Conservation (phyloP, 2,113 vertebrate species). For the Thymallus thymallus region DNA sequence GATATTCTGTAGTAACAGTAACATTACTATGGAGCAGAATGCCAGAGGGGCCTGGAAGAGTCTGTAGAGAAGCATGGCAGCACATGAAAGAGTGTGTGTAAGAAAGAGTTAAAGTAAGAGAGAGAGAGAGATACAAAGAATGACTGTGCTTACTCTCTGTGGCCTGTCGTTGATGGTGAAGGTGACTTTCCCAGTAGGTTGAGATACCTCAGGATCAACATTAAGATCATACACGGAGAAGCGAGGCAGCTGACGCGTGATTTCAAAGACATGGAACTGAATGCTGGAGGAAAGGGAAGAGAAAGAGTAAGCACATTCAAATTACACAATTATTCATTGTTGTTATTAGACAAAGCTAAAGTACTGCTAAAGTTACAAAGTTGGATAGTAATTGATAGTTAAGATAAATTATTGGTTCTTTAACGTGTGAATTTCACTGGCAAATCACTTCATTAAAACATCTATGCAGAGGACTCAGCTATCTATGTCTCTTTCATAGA, state of each 20-base stretch:
- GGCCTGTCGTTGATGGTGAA: slow-evolving; percentile 83
- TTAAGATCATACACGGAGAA: slow-evolving; percentile 92
- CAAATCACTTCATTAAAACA: neutral
- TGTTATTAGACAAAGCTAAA: too few species aligned
- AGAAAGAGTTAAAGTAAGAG: neutral
- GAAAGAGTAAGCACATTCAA: neutral
- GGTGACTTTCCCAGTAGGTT: slow-evolving; percentile 79
- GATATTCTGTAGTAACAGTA: too few species aligned
- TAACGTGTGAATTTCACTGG: too few species aligned
- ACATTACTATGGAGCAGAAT: too few species aligned
- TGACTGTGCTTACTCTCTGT: slow-evolving; percentile 79
- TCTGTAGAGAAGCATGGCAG: too few species aligned
- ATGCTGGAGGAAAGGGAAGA: slow-evolving; percentile 68
- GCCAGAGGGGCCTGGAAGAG: too few species aligned
- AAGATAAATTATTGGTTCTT: too few species aligned
- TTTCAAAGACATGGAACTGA: slow-evolving; percentile 94
- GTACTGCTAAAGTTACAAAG: too few species aligned
- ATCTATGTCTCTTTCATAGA: neutral
- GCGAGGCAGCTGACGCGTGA: slow-evolving; percentile 92
- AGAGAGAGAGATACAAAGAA: neutral
- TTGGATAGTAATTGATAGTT: too few species aligned
- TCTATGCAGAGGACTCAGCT: neutral
- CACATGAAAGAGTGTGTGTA: too few species aligned
- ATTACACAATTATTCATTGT: too few species aligned
- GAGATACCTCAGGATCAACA: slow-evolving; percentile 42